Base-by-base conservation (phyloP, 2,888 invertebrate genomes). In the Trimorus sp. region DNA sequence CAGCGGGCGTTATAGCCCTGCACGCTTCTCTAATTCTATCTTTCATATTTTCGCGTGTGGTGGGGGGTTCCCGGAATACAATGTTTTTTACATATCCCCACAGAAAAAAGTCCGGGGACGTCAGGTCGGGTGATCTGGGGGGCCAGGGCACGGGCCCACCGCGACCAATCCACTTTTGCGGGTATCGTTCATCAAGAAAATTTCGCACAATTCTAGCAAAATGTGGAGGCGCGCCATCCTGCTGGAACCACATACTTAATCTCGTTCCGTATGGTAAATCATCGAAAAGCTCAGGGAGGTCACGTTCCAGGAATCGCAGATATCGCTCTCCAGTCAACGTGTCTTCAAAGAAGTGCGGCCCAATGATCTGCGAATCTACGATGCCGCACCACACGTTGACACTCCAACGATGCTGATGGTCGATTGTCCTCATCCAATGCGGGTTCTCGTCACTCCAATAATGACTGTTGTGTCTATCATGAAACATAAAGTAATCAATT, bases 141-240 rank as follows among this genome's bases (percentile, higher is more conserved):
- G 70, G 73, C 71, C 74, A 80, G 15, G 15, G 36, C 62, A 73
- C 60, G 26, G 62, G 71, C 38, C 71, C 69, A 49, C 63, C 54
- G 49, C 70, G 70, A 26, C 79, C 78, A 26, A 81, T 83, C 83
- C 71, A 83, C 45, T 58, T 16, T 76, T 53, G 38, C 1, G 16
- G 53, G 16, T 16, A 53, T 26, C 7, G 0, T 7, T 53, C 1
- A 9, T 53, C 26, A 7, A 53, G 16, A 48, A 54, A 82, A 56
- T 86, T 85, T 16, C 79, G 71, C 40, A 84, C 82, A 40, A 62
- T 42, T 49, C 63, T 38, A 9, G 75, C 69, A 51, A 53, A 83
- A 56, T 86, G 85, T 16, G 82, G 73, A 40, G 85, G 84, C 26
- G 85, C 85, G 9, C 85, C 83, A 92, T 92, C 53, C 49, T 83